Evolutionary conservation across 53 echinoderm and acorn worm genomes (phyloP), one percentile per base, ranked within the genome.

Genomic region (Astropecten irregularis): DNA sequence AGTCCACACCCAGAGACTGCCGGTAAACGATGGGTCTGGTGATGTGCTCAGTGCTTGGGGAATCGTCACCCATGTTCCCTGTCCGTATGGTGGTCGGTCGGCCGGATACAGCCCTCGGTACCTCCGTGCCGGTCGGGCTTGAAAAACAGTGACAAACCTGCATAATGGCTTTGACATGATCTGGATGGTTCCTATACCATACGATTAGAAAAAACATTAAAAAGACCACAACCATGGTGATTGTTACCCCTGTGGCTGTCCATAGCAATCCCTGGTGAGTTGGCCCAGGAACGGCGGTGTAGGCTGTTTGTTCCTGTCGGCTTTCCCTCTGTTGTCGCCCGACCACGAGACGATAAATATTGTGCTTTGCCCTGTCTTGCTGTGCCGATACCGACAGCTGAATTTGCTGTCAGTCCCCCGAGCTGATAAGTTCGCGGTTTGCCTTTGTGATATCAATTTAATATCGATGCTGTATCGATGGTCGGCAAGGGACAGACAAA

Each of bases 301-400:
- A 49, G 40, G 49, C 72, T 73, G 63, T 85, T 60, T 73, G 73
- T 73, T 63, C 86, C 81, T 82, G 90, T 81, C 90, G 90, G 90
- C 90, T 69, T 73, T 14, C 6, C 50, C 82, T 90, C 65, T 90
- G 90, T 90, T 85, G 90, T 90, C 90, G 85, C 59, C 81, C 53
- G 77, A 22, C 40, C 60, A 59, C 53, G 40, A 77, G 77, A 77
- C 72, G 90, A 90, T 90, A 90, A 90, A 90, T 90, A 90, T 85
- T 85, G 73, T 85, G 85, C 63, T 85, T 72, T 85, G 71, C 71
- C 71, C 79, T 62, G 73, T 72, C 85, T 85, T 62, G 85, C 85
- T 73, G 85, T 48, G 61, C 49, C 18, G 61, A 46, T 61, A 79
- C 79, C 72, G 72, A 58, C 85, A 85, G 85, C 85, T 85, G 85